These are phyloP conservation scores for Eulemur rubriventer DNA, from an alignment of 2,797 vertebrate genomes.

Conservation along the genomic window DNA sequence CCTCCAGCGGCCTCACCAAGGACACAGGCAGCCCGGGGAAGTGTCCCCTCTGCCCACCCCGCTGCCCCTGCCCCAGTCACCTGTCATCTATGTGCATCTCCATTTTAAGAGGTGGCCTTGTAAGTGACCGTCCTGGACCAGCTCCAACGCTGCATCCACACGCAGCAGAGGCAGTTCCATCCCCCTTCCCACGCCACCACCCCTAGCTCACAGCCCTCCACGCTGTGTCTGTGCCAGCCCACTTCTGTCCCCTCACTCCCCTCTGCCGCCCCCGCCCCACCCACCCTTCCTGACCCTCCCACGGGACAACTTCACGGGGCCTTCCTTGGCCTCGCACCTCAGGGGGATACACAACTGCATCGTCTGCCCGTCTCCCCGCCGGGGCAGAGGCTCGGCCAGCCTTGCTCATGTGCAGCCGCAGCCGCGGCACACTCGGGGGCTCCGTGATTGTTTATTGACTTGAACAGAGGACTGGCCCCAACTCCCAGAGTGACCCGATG, in stretches of 20 bases:
- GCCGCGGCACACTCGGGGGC: accelerated
- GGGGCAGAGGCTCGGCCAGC: not conserved
- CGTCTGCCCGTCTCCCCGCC: not conserved
- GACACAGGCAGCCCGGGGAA: accelerated
- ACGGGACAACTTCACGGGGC: accelerated
- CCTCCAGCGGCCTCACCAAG: not conserved
- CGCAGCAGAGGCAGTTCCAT: not conserved
- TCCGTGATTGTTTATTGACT: not conserved
- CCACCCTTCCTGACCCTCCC: not conserved
- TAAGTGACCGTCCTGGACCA: not conserved
- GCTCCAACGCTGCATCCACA: not conserved
- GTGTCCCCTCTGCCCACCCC: too few species aligned
- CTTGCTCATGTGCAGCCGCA: not conserved
- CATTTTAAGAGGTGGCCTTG: not conserved
- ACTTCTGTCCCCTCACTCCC: too few species aligned
- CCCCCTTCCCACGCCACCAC: too few species aligned
- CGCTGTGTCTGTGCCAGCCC: not conserved
- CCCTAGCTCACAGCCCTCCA: not conserved
- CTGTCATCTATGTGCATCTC: not conserved
- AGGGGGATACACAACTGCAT: accelerated
- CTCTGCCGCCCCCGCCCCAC: accelerated
- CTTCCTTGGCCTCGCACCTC: not conserved
- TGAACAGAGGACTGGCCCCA: too few species aligned
- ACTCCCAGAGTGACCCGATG: not conserved
- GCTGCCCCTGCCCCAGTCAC: not conserved